Evolutionary conservation across 1,140 invertebrate species (phyloP), one percentile per base, ranked within the genome.

Genomic region (Spodoptera frugiperda): DNA sequence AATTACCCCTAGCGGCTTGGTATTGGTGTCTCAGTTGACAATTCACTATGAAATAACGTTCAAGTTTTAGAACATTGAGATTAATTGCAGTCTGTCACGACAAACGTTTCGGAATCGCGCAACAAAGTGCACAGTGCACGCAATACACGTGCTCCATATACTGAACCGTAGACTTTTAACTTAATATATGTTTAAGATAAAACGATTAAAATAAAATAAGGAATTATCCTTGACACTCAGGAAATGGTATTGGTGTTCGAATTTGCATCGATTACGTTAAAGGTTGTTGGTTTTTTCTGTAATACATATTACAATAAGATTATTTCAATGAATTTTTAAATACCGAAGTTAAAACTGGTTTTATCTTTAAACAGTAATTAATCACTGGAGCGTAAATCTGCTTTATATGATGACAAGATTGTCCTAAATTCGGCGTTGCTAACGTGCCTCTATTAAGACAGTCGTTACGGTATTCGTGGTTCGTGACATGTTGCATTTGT

Each of bases 391-490:
- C 55, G 55, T 55, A 15, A 44, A 59, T 19, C 61, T 54, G 19
- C 51, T 68, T 76, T 15, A 68, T 70, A 48, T 51, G 65, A 15
- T 53, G 54, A 57, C 61, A 70, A 65, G 57, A 70, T 48, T 82
- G 80, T 75, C 80, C 78, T 77, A 79, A 78, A 72, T 82, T 79
- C 49, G 49, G 65, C 67, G 77, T 80, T 57, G 81, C 81, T 82
- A 80, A 78, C 84, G 80, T 87, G 80, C 79, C 78, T 77, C 77
- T 84, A 85, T 85, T 79, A 77, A 84, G 77, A 82, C 76, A 76
- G 76, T 83, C 80, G 81, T 86, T 88, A 84, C 87, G 84, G 86
- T 90, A 84, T 85, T 82, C 79, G 82, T 81, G 53, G 78, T 74
- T 82, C 81, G 84, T 85, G 81, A 86, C 78, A 83, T 86, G 82